Conservation (phyloP, 2,797 vertebrate genomes). For the Sparidentex hasta region DNA sequence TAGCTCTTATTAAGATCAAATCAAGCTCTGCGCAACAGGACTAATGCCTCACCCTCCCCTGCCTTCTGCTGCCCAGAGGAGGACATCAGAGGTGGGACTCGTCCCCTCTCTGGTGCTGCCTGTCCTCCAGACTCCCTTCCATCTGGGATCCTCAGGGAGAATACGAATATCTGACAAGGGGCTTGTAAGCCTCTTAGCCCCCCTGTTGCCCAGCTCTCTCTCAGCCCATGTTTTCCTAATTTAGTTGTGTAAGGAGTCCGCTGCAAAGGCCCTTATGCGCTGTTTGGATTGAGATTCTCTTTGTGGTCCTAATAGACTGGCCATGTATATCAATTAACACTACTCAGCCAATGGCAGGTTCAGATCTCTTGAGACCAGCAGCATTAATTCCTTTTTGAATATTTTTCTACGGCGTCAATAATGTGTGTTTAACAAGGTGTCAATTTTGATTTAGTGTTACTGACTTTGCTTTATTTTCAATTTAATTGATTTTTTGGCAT, state of each 20-base stretch:
- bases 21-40: conserved; percentile 87
- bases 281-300: conserved; percentile 95
- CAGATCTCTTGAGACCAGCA: conserved; percentile 71
- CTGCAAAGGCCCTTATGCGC: conserved; percentile 91
- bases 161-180: conserved; percentile 96
- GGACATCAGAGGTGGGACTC: conserved; percentile 95
- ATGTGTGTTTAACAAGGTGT: conserved; percentile 56
- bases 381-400: conserved; percentile 67
- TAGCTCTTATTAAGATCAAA: conserved; percentile 84
- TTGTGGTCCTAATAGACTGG: conserved; percentile 93
- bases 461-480: background rate
- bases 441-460: conserved; percentile 12
- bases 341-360: conserved; percentile 72
- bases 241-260: conserved; percentile 96
- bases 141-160: conserved; percentile 96
- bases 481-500: background rate
- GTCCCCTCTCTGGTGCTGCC: conserved; percentile 90
- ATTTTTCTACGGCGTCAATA: conserved; percentile 65
- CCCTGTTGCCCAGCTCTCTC: conserved; percentile 93
- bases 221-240: conserved; percentile 98
- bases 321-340: conserved; percentile 96
- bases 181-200: conserved; percentile 99
- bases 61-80: conserved; percentile 96
- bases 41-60: conserved; percentile 93
- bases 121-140: conserved; percentile 93